Evolutionary conservation across 2,888 invertebrate species (phyloP).

Genomic region (Chloroclystis v-ata): DNA sequence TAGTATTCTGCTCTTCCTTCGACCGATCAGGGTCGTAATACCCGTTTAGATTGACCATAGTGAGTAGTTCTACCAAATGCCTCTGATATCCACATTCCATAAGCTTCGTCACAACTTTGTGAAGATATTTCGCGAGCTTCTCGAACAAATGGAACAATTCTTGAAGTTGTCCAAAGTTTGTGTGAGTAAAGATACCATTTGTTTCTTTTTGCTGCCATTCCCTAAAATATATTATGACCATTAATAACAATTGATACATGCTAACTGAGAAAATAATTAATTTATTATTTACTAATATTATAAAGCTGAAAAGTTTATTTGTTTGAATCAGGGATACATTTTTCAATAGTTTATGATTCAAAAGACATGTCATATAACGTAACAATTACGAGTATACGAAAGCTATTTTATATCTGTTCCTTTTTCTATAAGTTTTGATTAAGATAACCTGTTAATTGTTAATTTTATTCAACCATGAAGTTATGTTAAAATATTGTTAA

Average conservation of each 20-base stretch:
- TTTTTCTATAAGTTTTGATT: too few species aligned
- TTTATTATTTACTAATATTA: too few species aligned
- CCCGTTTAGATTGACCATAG: slow-evolving; percentile 82
- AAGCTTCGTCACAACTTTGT: slow-evolving; percentile 79
- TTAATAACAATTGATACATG: too few species aligned
- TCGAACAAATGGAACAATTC: slow-evolving; percentile 80
- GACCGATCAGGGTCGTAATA: slow-evolving; percentile 69
- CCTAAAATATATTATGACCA: slow-evolving; percentile 51
- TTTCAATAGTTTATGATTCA: too few species aligned
- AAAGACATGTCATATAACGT: too few species aligned
- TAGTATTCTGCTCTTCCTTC: slow-evolving; percentile 46
- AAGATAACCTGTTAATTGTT: too few species aligned
- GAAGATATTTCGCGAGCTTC: slow-evolving; percentile 78
- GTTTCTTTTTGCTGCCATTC: slow-evolving; percentile 75
- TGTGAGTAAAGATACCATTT: slow-evolving; percentile 72
- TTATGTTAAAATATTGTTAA: too few species aligned
- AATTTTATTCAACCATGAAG: too few species aligned
- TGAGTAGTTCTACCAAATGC: slow-evolving; percentile 80
- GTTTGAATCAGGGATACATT: background rate
- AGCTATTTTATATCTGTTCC: too few species aligned
- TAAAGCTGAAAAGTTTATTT: background rate
- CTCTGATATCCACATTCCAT: slow-evolving; percentile 83
- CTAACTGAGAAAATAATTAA: background rate
- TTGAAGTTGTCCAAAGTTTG: slow-evolving; percentile 76
- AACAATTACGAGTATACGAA: too few species aligned